Percentiles rank a stretch among this genome's conserved stretches.
These are phyloP conservation scores for Ormyrus pomaceus DNA, from an alignment of 2,888 invertebrate genomes.

Conservation along the genomic window DNA sequence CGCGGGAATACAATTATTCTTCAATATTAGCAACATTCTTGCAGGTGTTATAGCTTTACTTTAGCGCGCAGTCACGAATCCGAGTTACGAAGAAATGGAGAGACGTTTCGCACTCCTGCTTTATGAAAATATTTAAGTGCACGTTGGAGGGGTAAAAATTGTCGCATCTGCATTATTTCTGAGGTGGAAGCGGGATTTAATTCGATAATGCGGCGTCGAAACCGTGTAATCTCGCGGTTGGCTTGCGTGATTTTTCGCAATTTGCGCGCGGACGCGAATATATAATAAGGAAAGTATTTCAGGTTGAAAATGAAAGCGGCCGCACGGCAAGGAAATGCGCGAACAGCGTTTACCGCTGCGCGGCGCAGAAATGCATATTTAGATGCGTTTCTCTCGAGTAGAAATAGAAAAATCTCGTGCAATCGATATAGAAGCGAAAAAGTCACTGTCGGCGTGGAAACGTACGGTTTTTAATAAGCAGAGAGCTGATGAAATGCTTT, in stretches of 20 bases:
- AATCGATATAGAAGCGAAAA: not conserved
- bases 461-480: not conserved
- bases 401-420: not conserved
- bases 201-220: conserved; percentile 62
- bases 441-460: not conserved
- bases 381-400: not conserved
- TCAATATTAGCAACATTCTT: not conserved
- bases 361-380: not conserved
- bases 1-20: not conserved
- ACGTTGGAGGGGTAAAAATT: not conserved
- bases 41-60: conserved; percentile 4
- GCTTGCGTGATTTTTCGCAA: conserved; percentile 68
- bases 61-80: conserved; percentile 3
- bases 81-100: conserved; percentile 31
- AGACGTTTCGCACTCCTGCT: conserved; percentile 15
- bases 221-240: conserved; percentile 60
- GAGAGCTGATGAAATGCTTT: conserved; percentile 7
- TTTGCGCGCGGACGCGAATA: conserved; percentile 56
- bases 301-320: conserved; percentile 1
- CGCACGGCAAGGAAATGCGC: too few relatives aligned
- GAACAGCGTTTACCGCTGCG: too few relatives aligned
- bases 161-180: conserved; percentile 21
- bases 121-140: conserved; percentile 29
- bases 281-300: conserved; percentile 25
- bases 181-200: conserved; percentile 58